These are phyloP conservation scores for Onychomys torridus DNA, from an alignment of 2,797 vertebrate genomes.

Conservation along the genomic window DNA sequence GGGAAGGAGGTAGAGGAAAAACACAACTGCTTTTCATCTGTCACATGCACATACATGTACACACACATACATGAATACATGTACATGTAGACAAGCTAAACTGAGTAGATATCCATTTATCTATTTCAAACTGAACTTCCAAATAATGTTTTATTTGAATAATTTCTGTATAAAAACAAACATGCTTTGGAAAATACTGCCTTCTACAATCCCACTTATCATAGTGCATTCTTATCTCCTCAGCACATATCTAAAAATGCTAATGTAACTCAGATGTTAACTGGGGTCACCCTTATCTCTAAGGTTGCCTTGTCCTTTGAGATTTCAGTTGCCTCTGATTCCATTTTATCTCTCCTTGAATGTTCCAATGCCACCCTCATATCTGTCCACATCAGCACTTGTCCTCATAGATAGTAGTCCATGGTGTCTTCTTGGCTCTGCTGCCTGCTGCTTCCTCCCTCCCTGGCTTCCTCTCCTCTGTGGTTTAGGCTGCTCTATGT, in stretches of 20 bases:
- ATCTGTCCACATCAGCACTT: neutral
- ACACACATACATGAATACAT: neutral
- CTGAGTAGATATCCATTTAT: slow-evolving; percentile 61
- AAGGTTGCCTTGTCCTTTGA: slow-evolving; percentile 69
- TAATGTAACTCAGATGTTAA: slow-evolving; percentile 76
- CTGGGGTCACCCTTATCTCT: slow-evolving; percentile 59
- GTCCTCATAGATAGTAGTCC: neutral
- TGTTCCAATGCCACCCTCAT: slow-evolving; percentile 1
- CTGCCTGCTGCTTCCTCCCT: neutral
- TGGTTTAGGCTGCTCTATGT: slow-evolving; percentile 1
- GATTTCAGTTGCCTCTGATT: slow-evolving; percentile 54
- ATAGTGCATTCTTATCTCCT: slow-evolving; percentile 52
- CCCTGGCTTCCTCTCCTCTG: neutral
- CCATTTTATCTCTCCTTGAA: slow-evolving; percentile 66
- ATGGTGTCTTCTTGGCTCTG: slow-evolving; percentile 13
- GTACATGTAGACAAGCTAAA: neutral
- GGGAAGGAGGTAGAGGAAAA: neutral
- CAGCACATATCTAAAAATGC: slow-evolving; percentile 37
- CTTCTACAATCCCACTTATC: slow-evolving; percentile 60
- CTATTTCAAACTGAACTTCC: slow-evolving; percentile 59
- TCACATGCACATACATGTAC: neutral
- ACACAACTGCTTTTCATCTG: neutral
- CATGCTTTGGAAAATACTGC: slow-evolving; percentile 62
- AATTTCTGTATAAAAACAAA: slow-evolving; percentile 58
- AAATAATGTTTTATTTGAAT: slow-evolving; percentile 68